phyloP scores from a whole-genome alignment of 1,140 invertebrate species.

The Schlechtendalia chinensis region DNA sequence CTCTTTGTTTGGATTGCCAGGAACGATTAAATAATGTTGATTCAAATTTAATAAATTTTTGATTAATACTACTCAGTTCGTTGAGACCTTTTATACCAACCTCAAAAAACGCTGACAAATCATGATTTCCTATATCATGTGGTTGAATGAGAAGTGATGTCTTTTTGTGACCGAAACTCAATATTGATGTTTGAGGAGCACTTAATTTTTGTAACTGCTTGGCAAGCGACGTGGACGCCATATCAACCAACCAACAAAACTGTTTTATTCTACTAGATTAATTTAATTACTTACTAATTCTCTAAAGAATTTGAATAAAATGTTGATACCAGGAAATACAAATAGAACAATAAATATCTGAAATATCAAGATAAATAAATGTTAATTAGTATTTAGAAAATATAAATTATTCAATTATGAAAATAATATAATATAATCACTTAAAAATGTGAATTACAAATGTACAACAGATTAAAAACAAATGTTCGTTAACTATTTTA shows the following conservation, averaged over 20 bases:
- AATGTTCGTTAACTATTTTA: no score
- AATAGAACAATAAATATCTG: background rate
- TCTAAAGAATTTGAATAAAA: background rate
- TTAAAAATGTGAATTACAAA: no score
- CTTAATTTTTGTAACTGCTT: conserved; percentile 78
- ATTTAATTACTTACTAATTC: background rate
- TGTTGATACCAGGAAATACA: background rate
- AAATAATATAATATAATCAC: no score
- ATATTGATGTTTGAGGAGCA: conserved; percentile 72
- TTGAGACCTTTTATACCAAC: conserved; percentile 80
- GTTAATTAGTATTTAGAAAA: background rate
- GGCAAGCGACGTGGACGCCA: conserved; percentile 69
- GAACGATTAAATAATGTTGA: conserved; percentile 72
- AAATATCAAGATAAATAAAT: background rate
- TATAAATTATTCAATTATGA: no score
- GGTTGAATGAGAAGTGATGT: conserved; percentile 84
- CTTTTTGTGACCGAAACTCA: conserved; percentile 68
- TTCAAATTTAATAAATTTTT: conserved; percentile 71
- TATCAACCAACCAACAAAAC: conserved; percentile 30
- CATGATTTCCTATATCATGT: conserved; percentile 81
- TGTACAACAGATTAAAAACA: no score
- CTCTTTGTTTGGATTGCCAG: conserved; percentile 74
- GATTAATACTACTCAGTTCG: conserved; percentile 73
- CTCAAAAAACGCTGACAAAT: conserved; percentile 77
- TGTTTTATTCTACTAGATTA: background rate